Percentiles rank a stretch among this genome's conserved stretches.
phyloP scores from a whole-genome alignment of 2,888 invertebrate species.

The Drosophila tanythrix region DNA sequence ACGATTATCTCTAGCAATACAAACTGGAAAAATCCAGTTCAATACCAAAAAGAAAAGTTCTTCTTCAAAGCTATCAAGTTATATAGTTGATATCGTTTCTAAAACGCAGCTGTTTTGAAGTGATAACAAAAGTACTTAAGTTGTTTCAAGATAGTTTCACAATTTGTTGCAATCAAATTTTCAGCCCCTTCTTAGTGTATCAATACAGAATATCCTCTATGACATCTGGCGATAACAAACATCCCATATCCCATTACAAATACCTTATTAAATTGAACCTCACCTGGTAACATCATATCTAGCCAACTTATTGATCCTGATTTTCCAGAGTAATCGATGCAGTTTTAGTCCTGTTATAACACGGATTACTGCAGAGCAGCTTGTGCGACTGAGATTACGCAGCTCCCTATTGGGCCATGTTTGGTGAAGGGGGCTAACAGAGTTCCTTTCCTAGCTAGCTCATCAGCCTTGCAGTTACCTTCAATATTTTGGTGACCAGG shows the following conservation, averaged over 20 bases:
- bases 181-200: neutral
- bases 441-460: neutral
- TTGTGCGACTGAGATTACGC: too few species aligned
- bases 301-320: neutral
- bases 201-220: neutral
- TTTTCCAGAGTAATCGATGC: neutral
- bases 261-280: neutral
- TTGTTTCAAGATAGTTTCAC: neutral
- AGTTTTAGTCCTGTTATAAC: neutral
- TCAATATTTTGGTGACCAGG: neutral
- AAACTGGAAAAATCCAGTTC: neutral
- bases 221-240: neutral
- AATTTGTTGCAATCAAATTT: neutral
- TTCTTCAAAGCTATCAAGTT: neutral
- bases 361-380: too few species aligned
- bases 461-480: neutral
- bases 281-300: neutral
- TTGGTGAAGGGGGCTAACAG: neutral
- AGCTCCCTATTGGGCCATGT: too few species aligned
- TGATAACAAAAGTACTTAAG: neutral
- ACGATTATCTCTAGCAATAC: neutral
- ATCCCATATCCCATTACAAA: neutral
- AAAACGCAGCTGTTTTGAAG: neutral
- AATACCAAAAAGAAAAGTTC: neutral
- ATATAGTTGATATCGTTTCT: neutral